A percentile compares a stretch with the other conserved stretches of the same genome.
These are phyloP conservation scores for Phaetusa simplex DNA, from an alignment of 2,113 vertebrate species.

Conservation along the genomic window DNA sequence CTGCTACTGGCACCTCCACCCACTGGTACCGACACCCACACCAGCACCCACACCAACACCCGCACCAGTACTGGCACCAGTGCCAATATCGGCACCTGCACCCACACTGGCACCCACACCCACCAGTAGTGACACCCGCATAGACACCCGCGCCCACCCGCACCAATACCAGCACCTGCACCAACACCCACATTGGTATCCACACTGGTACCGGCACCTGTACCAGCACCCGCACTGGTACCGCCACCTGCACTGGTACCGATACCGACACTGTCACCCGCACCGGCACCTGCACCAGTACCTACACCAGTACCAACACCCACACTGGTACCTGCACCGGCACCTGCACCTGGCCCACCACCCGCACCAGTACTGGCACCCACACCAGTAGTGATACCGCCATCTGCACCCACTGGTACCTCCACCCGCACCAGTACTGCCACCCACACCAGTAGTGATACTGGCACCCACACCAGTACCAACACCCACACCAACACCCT, in stretches of 20 bases:
- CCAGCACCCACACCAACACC: neutral
- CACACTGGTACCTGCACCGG: too few relatives aligned
- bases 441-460: neutral
- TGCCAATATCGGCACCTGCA: too few relatives aligned
- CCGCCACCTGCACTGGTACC: fast-evolving
- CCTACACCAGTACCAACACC: too few relatives aligned
- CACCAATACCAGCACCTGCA: neutral
- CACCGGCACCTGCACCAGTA: neutral
- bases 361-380: neutral
- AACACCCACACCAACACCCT: too few relatives aligned
- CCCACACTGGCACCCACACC: fast-evolving
- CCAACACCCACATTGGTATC: neutral
- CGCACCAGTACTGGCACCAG: neutral
- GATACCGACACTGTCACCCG: too few relatives aligned
- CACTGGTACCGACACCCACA: neutral
- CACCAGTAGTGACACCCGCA: too few relatives aligned
- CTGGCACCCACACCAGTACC: neutral
- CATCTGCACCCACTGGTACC: neutral
- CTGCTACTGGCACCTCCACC: too few relatives aligned
- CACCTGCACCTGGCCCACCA: too few relatives aligned
- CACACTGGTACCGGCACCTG: fast-evolving
- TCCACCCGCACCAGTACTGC: neutral
- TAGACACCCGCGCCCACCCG: too few relatives aligned
- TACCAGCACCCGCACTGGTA: fast-evolving
- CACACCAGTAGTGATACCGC: neutral